phyloP scores from a whole-genome alignment of 2,113 vertebrate species.

The Tor tambroides region DNA sequence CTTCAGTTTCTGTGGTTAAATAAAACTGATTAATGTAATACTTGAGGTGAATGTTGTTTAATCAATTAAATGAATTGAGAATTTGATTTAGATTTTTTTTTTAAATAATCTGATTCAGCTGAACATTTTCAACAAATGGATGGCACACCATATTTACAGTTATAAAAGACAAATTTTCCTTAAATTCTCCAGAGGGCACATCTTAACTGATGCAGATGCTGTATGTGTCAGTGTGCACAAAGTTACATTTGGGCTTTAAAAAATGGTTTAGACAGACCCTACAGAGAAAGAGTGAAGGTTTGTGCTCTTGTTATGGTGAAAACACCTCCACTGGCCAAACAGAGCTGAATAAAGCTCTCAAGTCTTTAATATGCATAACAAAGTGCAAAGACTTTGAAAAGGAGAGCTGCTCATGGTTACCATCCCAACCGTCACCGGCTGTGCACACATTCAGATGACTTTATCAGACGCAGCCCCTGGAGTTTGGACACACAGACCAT shows the following conservation, averaged over 20 bases:
- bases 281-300: neutral
- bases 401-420: constrained; percentile 66
- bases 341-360: neutral
- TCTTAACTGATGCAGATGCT: no score
- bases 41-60: no score
- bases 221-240: neutral
- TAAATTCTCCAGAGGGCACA: neutral
- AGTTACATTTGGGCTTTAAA: neutral
- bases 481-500: neutral
- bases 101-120: neutral
- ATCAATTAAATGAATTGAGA: no score
- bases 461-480: constrained; percentile 52
- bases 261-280: neutral
- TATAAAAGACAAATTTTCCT: neutral
- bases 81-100: no score
- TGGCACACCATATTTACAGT: neutral
- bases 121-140: neutral
- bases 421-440: constrained; percentile 69
- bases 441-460: constrained; percentile 61
- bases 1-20: no score
- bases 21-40: no score
- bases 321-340: neutral
- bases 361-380: constrained; percentile 47
- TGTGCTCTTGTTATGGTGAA: neutral
- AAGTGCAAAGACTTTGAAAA: constrained; percentile 58